Percentiles rank a stretch among this genome's conserved stretches.
These are phyloP conservation scores for Cephonodes hylas DNA, from an alignment of 2,888 invertebrate species.

Conservation along the genomic window DNA sequence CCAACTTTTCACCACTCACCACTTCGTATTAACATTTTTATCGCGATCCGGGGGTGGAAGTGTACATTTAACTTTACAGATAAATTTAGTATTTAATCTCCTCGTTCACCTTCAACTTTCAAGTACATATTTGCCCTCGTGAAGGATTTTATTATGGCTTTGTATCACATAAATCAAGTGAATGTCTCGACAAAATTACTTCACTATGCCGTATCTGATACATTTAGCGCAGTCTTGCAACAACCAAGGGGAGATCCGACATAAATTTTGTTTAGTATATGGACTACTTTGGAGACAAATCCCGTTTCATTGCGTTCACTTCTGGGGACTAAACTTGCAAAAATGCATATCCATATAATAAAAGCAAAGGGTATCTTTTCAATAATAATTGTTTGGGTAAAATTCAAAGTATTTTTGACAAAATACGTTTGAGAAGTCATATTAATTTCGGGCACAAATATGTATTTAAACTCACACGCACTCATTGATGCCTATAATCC, in stretches of 20 bases:
- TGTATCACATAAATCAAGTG: neutral
- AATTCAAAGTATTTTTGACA: too few species aligned
- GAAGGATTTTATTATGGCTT: neutral
- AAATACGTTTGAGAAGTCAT: too few species aligned
- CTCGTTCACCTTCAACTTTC: neutral
- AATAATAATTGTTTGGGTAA: too few species aligned
- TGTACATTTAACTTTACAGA: neutral
- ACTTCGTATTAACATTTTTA: slow-evolving; percentile 2
- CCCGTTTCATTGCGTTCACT: too few species aligned
- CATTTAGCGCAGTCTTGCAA: neutral
- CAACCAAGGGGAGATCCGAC: neutral
- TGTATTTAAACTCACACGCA: too few species aligned
- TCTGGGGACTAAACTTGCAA: too few species aligned
- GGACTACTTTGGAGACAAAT: neutral
- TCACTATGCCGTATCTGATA: neutral
- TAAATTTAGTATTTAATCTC: neutral
- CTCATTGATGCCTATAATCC: too few species aligned
- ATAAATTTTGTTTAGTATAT: neutral
- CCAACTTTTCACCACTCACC: slow-evolving; percentile 5
- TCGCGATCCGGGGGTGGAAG: neutral
- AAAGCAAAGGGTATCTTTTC: too few species aligned
- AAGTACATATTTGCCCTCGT: neutral
- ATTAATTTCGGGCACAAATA: too few species aligned
- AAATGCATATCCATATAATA: too few species aligned
- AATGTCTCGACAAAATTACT: neutral